Evolutionary conservation across 2,888 invertebrate genomes (phyloP), one percentile per base, ranked within the genome.

Genomic region (Daptonema setosum): DNA sequence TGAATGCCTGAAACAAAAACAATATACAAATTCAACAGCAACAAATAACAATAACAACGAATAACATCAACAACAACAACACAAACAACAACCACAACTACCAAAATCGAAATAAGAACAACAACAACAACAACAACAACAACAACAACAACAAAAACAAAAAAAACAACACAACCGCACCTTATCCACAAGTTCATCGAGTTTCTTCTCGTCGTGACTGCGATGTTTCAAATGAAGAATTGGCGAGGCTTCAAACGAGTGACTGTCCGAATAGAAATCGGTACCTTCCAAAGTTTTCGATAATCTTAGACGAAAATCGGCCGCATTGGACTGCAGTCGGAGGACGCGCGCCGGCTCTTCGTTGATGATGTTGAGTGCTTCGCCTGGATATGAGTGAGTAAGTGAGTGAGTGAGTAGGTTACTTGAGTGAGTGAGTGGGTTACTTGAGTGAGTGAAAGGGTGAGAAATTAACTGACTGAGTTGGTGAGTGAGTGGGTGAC

Each of bases 1-100:
- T 62, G 63, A 69, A 65, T 1, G 67, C 67, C 69, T 70, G 58
- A 2, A n/a, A n/a, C n/a, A n/a, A n/a, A n/a, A n/a, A n/a, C n/a
- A n/a, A n/a, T n/a, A n/a, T n/a, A 2, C 28, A 54, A 54, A 17
- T 45, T 8, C 52, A 14, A 25, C 8, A 17, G 5, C 51, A 56
- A 25, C 20, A 2, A n/a, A 17, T 11, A 8, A 35, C 24, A 3
- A 5, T 24, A 24, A 54, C n/a, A n/a, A n/a, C n/a, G n/a, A n/a
- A n/a, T n/a, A n/a, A n/a, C n/a, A n/a, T n/a, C n/a, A n/a, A n/a
- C n/a, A n/a, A n/a, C n/a, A n/a, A n/a, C n/a, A n/a, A n/a, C n/a
- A n/a, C n/a, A n/a, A n/a, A n/a, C n/a, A n/a, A n/a, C n/a, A n/a
- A n/a, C n/a, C n/a, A n/a, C n/a, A n/a, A n/a, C n/a, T n/a, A n/a